These are phyloP conservation scores for Dugesia japonica DNA, from an alignment of 2,888 invertebrate species.

Conservation along the genomic window DNA sequence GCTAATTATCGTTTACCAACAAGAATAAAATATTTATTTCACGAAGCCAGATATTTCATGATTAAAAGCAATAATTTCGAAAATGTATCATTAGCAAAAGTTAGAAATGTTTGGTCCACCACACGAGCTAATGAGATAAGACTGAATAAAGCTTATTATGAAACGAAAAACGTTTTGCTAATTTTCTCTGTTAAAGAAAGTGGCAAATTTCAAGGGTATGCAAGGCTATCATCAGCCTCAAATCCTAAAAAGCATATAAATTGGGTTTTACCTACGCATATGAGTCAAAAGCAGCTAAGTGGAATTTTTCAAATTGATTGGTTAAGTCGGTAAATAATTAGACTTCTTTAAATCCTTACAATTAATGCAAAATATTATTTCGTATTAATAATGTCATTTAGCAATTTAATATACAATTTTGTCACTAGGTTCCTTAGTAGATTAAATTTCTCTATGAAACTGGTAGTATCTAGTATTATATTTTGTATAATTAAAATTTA, in stretches of 20 bases:
- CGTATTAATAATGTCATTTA: no score
- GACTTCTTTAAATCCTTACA: no score
- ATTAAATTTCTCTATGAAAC: no score
- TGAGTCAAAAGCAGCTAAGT: conserved; percentile 75
- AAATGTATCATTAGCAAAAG: conserved; percentile 80
- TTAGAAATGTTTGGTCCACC: conserved; percentile 83
- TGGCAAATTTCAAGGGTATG: conserved; percentile 74
- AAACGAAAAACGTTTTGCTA: conserved; percentile 76
- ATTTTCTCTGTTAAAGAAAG: conserved; percentile 95
- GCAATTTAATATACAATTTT: no score
- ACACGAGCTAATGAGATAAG: conserved; percentile 87
- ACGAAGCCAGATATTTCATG: conserved; percentile 79
- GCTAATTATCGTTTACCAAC: conserved; percentile 21
- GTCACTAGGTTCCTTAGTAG: no score
- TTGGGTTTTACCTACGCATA: conserved; percentile 80
- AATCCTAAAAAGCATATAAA: conserved; percentile 61
- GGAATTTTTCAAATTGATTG: conserved; percentile 91
- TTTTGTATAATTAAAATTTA: no score
- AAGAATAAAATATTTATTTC: conserved; percentile 52
- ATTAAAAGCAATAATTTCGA: conserved; percentile 95
- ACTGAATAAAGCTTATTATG: conserved; percentile 73
- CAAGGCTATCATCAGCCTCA: conserved; percentile 70
- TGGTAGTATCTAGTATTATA: no score
- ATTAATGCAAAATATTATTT: no score
- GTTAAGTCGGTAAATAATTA: conserved; percentile 58